These are phyloP conservation scores for Aphelinus atriplicis DNA, from an alignment of 1,140 invertebrate species.

Conservation along the genomic window DNA sequence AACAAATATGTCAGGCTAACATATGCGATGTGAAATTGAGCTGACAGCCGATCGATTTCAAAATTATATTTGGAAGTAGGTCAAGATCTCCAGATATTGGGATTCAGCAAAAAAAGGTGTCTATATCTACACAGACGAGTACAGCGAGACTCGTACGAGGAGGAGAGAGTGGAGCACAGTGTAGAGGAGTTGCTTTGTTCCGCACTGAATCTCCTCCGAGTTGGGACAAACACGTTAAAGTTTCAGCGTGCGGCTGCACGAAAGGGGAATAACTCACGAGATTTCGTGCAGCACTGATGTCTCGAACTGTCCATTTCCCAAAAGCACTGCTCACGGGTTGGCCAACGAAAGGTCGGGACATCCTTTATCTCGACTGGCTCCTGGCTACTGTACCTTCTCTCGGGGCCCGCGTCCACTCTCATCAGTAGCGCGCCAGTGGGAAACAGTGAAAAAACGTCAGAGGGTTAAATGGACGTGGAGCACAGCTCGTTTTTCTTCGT, in stretches of 20 bases:
- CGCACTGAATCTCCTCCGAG: not conserved
- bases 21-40: no score
- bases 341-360: not conserved
- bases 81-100: no score
- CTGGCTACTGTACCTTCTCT: no score
- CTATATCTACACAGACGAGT: not conserved
- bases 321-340: not conserved
- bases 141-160: not conserved
- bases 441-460: no score
- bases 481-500: slow-evolving; percentile 5
- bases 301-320: not conserved
- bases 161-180: not conserved
- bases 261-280: not conserved
- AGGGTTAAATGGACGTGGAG: not conserved
- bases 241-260: not conserved
- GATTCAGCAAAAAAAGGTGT: no score
- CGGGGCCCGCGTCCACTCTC: not conserved
- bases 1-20: no score
- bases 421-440: not conserved
- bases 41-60: no score
- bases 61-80: no score
- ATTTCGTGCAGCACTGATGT: not conserved
- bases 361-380: not conserved
- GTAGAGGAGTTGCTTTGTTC: not conserved
- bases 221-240: slow-evolving; percentile 8